Percentiles rank a stretch among this genome's conserved stretches.
Evolutionary conservation across 2,888 invertebrate genomes (phyloP).

Genomic region (Drosophila borborema): DNA sequence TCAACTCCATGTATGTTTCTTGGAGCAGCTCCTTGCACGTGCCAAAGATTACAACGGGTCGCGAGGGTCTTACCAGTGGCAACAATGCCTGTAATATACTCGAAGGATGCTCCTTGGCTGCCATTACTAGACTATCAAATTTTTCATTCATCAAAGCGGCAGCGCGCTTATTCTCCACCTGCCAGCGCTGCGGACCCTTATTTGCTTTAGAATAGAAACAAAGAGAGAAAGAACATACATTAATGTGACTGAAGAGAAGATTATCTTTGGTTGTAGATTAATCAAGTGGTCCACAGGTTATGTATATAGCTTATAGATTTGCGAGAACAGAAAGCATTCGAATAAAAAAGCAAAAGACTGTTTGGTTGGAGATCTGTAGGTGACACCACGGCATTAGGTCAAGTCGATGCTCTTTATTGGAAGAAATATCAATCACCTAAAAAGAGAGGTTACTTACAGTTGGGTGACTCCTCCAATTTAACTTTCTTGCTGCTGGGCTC

Average conservation of each 20-base stretch:
- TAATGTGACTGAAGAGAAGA: background rate
- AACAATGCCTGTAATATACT: slow-evolving; percentile 91
- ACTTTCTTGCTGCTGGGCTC: slow-evolving; percentile 70
- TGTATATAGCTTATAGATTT: background rate
- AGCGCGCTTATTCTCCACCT: slow-evolving; percentile 89
- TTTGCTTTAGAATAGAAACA: slow-evolving; percentile 29
- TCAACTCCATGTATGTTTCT: slow-evolving; percentile 92
- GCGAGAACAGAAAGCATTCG: background rate
- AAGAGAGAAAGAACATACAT: background rate
- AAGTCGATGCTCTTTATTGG: background rate
- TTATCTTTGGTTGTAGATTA: background rate
- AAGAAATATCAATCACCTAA: background rate
- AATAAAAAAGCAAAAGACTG: background rate
- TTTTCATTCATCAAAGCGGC: slow-evolving; percentile 87
- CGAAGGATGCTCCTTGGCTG: slow-evolving; percentile 94
- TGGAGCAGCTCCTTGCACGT: slow-evolving; percentile 93
- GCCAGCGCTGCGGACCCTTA: slow-evolving; percentile 87
- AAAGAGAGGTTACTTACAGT: slow-evolving; percentile 10
- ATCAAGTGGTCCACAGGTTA: background rate
- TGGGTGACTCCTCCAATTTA: slow-evolving; percentile 54
- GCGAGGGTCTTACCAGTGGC: slow-evolving; percentile 91
- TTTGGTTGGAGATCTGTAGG: background rate
- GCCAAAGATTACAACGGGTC: slow-evolving; percentile 94
- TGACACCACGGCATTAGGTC: no score
- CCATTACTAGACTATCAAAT: slow-evolving; percentile 91